These are phyloP conservation scores for Myotis daubentonii DNA, from an alignment of 2,797 vertebrate genomes.

Conservation along the genomic window DNA sequence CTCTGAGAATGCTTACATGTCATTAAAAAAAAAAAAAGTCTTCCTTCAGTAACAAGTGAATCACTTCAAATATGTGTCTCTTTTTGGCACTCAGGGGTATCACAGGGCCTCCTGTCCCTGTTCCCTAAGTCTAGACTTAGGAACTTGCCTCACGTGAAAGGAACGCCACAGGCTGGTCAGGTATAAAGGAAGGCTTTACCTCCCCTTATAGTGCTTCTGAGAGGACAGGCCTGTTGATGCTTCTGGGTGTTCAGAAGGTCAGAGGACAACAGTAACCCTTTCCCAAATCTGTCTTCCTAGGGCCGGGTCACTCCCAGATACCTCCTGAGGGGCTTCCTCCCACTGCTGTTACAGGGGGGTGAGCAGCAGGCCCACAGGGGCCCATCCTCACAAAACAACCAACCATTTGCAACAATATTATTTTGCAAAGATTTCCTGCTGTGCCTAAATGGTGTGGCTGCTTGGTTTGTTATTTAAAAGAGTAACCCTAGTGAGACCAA, in stretches of 20 bases:
- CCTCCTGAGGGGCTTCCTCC: not conserved
- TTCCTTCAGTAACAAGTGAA: not conserved
- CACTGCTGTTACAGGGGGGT: not conserved
- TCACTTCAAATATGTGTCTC: not conserved
- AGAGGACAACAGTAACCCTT: not conserved
- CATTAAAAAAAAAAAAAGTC: not conserved
- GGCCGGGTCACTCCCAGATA: not conserved
- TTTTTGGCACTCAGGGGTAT: not conserved
- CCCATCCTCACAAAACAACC: conserved; percentile 20
- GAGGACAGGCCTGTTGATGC: not conserved
- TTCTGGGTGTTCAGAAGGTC: not conserved
- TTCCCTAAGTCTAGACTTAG: not conserved
- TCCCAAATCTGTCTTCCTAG: not conserved
- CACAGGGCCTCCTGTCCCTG: not conserved
- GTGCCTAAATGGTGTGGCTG: conserved; percentile 56
- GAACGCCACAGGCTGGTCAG: not conserved
- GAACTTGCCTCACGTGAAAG: not conserved
- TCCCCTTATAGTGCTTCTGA: not conserved
- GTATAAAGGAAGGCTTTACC: not conserved
- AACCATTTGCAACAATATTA: conserved; percentile 58
- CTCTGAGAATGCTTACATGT: not conserved
- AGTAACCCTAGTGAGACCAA: conserved; percentile 63
- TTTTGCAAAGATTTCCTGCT: conserved; percentile 67
- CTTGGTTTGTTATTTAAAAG: conserved; percentile 74
- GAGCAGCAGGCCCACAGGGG: not conserved